These are phyloP conservation scores for Perdita meconis DNA, from an alignment of 2,888 invertebrate species.

Conservation along the genomic window DNA sequence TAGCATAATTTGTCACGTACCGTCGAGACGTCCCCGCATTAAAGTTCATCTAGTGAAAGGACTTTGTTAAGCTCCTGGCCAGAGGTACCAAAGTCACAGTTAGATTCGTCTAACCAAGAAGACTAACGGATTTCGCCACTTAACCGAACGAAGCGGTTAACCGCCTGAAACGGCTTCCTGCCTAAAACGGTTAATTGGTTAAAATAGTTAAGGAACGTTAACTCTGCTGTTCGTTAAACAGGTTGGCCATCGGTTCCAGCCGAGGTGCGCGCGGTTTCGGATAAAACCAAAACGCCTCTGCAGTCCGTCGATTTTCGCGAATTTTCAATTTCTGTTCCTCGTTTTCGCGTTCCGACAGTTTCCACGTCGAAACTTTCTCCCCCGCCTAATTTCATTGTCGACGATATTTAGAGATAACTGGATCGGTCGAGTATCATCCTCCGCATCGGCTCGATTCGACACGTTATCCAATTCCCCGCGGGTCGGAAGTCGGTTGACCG, in stretches of 20 bases:
- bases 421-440: conserved; percentile 16
- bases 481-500: conserved; percentile 4
- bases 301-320: too few species aligned
- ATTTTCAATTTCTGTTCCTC: not conserved
- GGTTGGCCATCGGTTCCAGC: conserved; percentile 14
- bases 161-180: conserved; percentile 37
- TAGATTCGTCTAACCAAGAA: conserved; percentile 29
- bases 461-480: conserved; percentile 5
- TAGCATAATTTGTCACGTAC: too few species aligned
- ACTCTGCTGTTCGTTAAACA: conserved; percentile 15
- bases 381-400: conserved; percentile 26
- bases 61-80: too few species aligned
- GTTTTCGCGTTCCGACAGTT: not conserved
- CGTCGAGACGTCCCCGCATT: too few species aligned
- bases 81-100: conserved; percentile 3
- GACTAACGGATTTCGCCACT: conserved; percentile 47
- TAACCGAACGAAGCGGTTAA: conserved; percentile 39
- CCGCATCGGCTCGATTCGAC: conserved; percentile 7
- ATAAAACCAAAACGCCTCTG: not conserved
- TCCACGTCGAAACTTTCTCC: conserved; percentile 8
- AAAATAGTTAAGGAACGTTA: conserved; percentile 34
- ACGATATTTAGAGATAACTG: not conserved
- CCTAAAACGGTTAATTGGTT: conserved; percentile 46
- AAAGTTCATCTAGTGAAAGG: too few species aligned
- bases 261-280: not conserved